Conservation (phyloP, 2,797 vertebrate species). For the Dicrostonyx torquatus region DNA sequence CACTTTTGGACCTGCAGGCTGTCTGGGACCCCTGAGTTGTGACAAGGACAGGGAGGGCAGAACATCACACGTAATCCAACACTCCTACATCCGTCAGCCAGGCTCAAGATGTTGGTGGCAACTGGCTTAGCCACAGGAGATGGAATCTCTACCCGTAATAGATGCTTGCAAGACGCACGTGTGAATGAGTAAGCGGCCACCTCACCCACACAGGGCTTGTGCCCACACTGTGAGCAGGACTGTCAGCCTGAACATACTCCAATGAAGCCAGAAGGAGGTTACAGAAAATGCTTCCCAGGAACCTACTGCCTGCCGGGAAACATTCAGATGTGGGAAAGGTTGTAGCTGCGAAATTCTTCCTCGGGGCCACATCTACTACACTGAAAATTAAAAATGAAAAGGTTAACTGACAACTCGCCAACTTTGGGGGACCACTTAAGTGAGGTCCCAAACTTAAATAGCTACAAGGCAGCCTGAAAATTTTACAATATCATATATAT, state of each 20-base stretch:
- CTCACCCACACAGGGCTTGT: not conserved
- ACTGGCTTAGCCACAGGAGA: not conserved
- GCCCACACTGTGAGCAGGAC: not conserved
- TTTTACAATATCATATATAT: too few species aligned
- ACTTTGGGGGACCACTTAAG: not conserved
- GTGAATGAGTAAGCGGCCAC: not conserved
- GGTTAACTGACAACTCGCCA: not conserved
- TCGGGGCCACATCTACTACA: not conserved
- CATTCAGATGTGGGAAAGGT: not conserved
- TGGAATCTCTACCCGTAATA: not conserved
- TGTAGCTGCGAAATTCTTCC: not conserved
- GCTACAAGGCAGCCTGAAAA: not conserved
- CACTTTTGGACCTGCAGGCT: not conserved
- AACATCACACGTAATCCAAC: rapidly evolving
- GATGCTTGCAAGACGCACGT: conserved; percentile 6
- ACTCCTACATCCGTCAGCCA: not conserved
- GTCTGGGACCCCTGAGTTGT: not conserved
- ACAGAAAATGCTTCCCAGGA: not conserved
- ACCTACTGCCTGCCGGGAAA: not conserved
- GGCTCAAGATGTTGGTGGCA: not conserved
- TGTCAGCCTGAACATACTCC: not conserved
- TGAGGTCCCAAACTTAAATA: not conserved
- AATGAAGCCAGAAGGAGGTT: not conserved
- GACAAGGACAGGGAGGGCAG: not conserved
- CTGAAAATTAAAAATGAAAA: not conserved